These are phyloP conservation scores for Emesis russula DNA, from an alignment of 2,888 invertebrate species.

Conservation along the genomic window DNA sequence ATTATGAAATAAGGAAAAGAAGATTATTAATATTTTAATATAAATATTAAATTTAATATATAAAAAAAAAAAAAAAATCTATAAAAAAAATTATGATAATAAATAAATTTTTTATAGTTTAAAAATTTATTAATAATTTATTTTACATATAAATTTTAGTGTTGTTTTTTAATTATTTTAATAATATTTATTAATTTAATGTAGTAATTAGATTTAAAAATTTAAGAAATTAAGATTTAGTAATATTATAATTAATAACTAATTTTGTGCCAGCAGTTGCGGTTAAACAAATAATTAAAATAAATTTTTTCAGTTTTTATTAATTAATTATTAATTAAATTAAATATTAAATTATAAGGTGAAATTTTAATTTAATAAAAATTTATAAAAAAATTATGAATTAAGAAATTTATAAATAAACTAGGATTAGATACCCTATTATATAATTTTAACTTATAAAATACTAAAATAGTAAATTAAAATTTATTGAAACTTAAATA, in stretches of 20 bases:
- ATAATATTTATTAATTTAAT: conserved; percentile 90
- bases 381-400: conserved; percentile 91
- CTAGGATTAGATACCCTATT: conserved; percentile 98
- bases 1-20: conserved; percentile 87
- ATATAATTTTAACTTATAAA: conserved; percentile 95
- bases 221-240: conserved; percentile 96
- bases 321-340: conserved; percentile 91
- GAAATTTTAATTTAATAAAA: conserved; percentile 96
- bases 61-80: conserved; percentile 92
- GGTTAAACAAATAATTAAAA: conserved; percentile 96
- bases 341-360: conserved; percentile 95
- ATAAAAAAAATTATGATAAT: conserved; percentile 88
- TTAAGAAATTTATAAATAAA: conserved; percentile 94
- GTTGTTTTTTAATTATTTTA: conserved; percentile 92
- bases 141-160: conserved; percentile 96
- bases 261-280: conserved; percentile 97
- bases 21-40: conserved; percentile 85
- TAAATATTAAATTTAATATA: conserved; percentile 67
- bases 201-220: conserved; percentile 93
- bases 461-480: conserved; percentile 96
- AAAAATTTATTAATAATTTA: conserved; percentile 94
- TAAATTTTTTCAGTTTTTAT: conserved; percentile 93
- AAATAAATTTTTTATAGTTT: conserved; percentile 94
- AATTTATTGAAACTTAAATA: conserved; percentile 97
- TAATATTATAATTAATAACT: conserved; percentile 96